These are phyloP conservation scores for Petrocephalus sullivani DNA, from an alignment of 2,797 vertebrate genomes.

Conservation along the genomic window DNA sequence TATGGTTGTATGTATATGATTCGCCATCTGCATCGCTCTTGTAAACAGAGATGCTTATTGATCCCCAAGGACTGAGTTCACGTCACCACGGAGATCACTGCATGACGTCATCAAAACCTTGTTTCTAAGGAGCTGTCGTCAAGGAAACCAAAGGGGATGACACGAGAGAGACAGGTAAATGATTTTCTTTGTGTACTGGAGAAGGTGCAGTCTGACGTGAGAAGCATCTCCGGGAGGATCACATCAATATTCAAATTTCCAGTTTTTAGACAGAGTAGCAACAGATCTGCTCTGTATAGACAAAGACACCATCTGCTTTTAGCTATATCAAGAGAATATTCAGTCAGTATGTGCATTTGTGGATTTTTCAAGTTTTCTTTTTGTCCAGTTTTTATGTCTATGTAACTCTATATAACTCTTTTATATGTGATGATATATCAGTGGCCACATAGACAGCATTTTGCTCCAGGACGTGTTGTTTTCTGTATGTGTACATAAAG, in stretches of 20 bases:
- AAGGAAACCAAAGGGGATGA: slow-evolving; percentile 41
- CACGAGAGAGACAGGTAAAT: slow-evolving; percentile 27
- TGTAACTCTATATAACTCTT: background rate
- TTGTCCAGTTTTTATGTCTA: background rate
- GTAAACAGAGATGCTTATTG: background rate
- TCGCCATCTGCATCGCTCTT: background rate
- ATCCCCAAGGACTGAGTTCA: slow-evolving; percentile 23
- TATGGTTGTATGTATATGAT: background rate
- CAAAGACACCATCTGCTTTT: background rate
- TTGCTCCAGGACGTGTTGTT: background rate
- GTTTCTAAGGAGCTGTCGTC: slow-evolving; percentile 46
- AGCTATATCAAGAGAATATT: background rate
- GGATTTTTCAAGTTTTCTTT: background rate
- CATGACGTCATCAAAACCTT: slow-evolving; percentile 31
- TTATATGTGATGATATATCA: background rate
- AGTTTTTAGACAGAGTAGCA: background rate
- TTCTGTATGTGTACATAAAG: background rate
- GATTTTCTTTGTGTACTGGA: slow-evolving; percentile 24
- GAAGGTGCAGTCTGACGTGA: slow-evolving; percentile 24
- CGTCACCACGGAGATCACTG: background rate
- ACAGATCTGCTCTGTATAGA: background rate
- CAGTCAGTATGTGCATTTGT: background rate
- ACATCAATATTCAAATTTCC: background rate
- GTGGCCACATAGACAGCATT: background rate
- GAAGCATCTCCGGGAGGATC: background rate